phyloP scores from a whole-genome alignment of 2,888 invertebrate species.

The Hipparchia sbordonii region DNA sequence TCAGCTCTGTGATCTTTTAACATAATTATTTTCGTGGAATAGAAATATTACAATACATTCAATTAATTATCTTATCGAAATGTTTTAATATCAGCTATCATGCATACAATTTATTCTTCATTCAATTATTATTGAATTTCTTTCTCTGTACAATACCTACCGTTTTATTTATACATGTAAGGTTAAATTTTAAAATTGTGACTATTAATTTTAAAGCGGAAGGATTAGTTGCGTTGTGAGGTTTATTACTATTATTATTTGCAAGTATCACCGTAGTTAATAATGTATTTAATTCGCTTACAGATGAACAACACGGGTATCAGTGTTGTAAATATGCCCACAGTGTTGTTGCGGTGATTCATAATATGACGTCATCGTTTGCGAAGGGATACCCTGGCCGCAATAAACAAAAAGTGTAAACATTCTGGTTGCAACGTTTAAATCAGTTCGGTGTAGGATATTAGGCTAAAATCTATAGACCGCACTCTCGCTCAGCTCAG shows the following conservation, averaged over 20 bases:
- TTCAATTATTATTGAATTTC: background rate
- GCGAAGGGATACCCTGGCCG: too few species aligned
- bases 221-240: slow-evolving; percentile 10
- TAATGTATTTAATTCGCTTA: slow-evolving; percentile 13
- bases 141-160: background rate
- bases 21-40: background rate
- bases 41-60: background rate
- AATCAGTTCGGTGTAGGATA: too few species aligned
- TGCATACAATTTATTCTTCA: background rate
- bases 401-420: too few species aligned
- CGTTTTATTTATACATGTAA: background rate
- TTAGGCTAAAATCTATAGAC: too few species aligned
- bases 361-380: background rate
- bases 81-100: background rate
- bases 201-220: background rate
- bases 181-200: background rate
- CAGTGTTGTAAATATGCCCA: slow-evolving; percentile 1
- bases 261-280: background rate
- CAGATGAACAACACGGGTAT: background rate
- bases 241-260: slow-evolving; percentile 1
- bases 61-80: background rate
- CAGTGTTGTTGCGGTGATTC: background rate
- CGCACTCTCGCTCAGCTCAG: too few species aligned
- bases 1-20: slow-evolving; percentile 7
- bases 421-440: too few species aligned